Evolutionary conservation across 1,140 invertebrate species (phyloP).

Genomic region (Metaphire vulgaris): DNA sequence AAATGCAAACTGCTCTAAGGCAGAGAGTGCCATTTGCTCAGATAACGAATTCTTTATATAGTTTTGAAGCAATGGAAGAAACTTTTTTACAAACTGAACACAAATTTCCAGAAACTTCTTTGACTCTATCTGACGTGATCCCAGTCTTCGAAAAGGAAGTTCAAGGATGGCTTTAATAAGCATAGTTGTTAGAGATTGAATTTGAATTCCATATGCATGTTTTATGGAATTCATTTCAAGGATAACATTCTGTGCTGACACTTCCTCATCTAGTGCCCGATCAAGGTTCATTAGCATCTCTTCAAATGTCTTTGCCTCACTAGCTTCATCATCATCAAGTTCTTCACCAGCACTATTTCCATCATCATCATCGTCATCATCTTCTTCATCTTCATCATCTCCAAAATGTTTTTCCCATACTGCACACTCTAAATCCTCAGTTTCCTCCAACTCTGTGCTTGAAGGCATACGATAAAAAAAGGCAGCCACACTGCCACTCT

Average conservation of each 20-base stretch:
- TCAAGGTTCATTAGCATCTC: conserved; percentile 12
- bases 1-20: background rate
- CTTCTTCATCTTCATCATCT: background rate
- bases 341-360: background rate
- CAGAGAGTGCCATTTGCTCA: background rate
- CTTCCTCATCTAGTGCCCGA: background rate
- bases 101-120: background rate
- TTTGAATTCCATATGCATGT: conserved; percentile 18
- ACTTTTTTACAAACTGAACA: background rate
- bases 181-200: background rate
- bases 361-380: background rate
- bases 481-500: background rate
- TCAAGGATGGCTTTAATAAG: conserved; percentile 12
- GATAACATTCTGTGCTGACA: conserved; percentile 12
- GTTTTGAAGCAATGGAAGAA: conserved; percentile 10
- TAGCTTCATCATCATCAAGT: conserved; percentile 11
- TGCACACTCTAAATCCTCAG: background rate
- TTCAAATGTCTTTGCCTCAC: conserved; percentile 1
- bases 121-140: background rate
- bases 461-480: conserved; percentile 5
- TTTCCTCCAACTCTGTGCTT: background rate
- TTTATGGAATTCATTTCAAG: conserved; percentile 18
- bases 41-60: background rate
- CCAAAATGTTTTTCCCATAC: background rate
- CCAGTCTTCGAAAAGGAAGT: background rate